These are phyloP conservation scores for Paramormyrops hopkinsi DNA, from an alignment of 2,797 vertebrate genomes.

Conservation along the genomic window DNA sequence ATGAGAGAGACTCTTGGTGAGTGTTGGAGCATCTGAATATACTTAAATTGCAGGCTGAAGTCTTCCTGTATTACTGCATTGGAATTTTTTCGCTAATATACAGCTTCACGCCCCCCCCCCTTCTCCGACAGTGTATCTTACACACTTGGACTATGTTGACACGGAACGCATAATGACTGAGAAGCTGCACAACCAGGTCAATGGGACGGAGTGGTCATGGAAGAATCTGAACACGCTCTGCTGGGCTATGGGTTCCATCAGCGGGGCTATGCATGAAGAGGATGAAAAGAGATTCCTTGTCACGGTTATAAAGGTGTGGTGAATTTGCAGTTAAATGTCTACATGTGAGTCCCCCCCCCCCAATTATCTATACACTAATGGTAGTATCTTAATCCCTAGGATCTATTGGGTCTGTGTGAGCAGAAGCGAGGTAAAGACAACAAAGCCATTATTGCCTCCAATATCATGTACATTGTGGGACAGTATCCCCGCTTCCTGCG, in stretches of 20 bases:
- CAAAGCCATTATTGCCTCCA: conserved; percentile 97
- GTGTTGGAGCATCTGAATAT: conserved; percentile 24
- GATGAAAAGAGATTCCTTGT: conserved; percentile 97
- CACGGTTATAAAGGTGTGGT: conserved; percentile 89
- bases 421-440: conserved; percentile 98
- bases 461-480: conserved; percentile 98
- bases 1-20: conserved; percentile 97
- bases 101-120: neutral
- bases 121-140: conserved; percentile 79
- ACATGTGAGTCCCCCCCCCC: neutral
- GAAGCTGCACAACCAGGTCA: conserved; percentile 97
- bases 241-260: conserved; percentile 98
- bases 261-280: conserved; percentile 96
- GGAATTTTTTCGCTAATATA: neutral
- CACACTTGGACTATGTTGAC: conserved; percentile 95
- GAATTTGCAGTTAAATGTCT: neutral
- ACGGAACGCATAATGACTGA: conserved; percentile 97
- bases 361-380: neutral
- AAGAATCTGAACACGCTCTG: conserved; percentile 95
- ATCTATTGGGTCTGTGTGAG: conserved; percentile 92
- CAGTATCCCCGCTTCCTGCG: conserved; percentile 94
- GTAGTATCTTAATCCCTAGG: conserved; percentile 52
- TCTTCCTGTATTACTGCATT: neutral
- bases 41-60: neutral
- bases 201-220: conserved; percentile 96